A percentile compares a stretch with the other conserved stretches of the same genome.
Evolutionary conservation across 2,797 vertebrate species (phyloP).

Genomic region (Spinibarbus caldwelli): DNA sequence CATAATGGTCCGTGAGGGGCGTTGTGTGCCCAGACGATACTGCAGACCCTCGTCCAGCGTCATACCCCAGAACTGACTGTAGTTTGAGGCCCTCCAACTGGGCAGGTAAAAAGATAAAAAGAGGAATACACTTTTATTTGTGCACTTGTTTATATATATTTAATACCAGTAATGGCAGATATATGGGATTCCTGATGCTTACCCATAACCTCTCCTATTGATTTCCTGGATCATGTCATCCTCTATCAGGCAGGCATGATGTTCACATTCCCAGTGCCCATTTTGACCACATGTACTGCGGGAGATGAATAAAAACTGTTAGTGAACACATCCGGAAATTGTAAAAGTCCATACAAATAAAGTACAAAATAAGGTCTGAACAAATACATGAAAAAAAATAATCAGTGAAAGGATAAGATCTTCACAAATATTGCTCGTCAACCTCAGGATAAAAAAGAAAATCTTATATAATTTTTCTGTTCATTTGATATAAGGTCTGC

Average conservation of each 20-base stretch:
- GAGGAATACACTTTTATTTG: background rate
- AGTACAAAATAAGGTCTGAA: background rate
- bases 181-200: slow-evolving; percentile 55
- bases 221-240: slow-evolving; percentile 82
- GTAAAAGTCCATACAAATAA: background rate
- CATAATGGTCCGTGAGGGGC: slow-evolving; percentile 87
- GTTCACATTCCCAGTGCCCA: slow-evolving; percentile 90
- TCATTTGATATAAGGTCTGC: background rate
- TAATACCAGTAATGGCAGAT: background rate
- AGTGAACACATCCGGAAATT: background rate
- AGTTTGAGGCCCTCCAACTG: slow-evolving; percentile 93
- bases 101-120: slow-evolving; percentile 25
- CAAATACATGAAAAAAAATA: background rate
- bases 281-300: slow-evolving; percentile 83
- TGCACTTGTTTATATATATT: no score
- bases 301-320: slow-evolving; percentile 32
- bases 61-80: slow-evolving; percentile 94
- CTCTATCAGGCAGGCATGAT: slow-evolving; percentile 88
- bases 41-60: slow-evolving; percentile 89
- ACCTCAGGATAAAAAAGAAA: no score
- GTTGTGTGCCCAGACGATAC: slow-evolving; percentile 89
- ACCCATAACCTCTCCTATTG: slow-evolving; percentile 90
- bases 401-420: background rate
- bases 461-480: background rate
- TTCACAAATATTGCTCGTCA: background rate